Base-by-base conservation (phyloP, 2,888 invertebrate genomes). In the Hermaeophaga mercurialis region DNA sequence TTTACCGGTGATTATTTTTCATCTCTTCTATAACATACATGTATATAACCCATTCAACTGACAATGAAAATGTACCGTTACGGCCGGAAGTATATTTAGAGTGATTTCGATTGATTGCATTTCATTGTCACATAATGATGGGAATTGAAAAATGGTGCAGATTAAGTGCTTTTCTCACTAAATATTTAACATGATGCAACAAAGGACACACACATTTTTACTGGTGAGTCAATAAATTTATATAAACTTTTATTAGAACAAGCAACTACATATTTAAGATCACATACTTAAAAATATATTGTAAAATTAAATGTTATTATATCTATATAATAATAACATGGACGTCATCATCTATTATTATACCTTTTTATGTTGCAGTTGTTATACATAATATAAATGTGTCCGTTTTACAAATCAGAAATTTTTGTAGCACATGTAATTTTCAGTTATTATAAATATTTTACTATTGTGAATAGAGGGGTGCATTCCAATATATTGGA, bases 101-200 rank as follows among this genome's bases (percentile, higher is more conserved):
- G 59, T 61, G 58, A 61, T 56, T 62, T 62, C 62, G 58, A 62
- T 59, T 59, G 59, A 64, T 62, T 64, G 57, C 38, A 53, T 54
- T 54, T 44, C 54, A 60, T 60, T 64, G 56, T 59, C 47, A 9
- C 43, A 26, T 11, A 41, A 50, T 52, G 34, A 52, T 52, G 52
- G 43, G 52, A 52, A 52, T 43, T 49, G 34, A 53, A 55, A 54
- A 60, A 64, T 59, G 58, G 57, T 47, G 52, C 47, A 54, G 56
- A 59, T 59, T 58, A 56, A 58, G 45, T 54, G 59, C 50, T 59
- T 56, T 62, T 44, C 17, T 49, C 12, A 3, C 53, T 50, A 59
- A 58, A 58, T 64, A 60, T 59, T 62, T 49, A 22, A 46, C 41
- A 38, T 41, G 47, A 45, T 24, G 26, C 24, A 43, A 24, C 26